Conservation (phyloP, 2,113 vertebrate species). For the Heterochromis multidens region DNA sequence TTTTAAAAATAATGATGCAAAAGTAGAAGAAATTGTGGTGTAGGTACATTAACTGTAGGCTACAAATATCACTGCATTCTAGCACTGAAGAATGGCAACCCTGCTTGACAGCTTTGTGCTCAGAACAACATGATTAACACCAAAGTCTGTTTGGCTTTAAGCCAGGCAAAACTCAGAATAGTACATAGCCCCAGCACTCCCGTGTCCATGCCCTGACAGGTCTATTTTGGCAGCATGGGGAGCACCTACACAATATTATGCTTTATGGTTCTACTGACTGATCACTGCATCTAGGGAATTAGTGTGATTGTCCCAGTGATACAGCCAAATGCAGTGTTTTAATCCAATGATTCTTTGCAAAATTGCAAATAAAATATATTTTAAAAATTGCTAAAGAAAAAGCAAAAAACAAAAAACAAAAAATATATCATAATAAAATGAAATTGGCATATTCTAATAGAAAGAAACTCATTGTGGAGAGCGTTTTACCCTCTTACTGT, state of each 20-base stretch:
- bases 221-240: neutral
- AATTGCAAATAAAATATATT: neutral
- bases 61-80: neutral
- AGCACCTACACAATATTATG: neutral
- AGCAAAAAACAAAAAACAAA: neutral
- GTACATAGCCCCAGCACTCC: neutral
- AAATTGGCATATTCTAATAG: neutral
- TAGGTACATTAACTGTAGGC: neutral
- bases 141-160: neutral
- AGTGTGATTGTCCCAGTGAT: neutral
- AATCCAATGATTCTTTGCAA: neutral
- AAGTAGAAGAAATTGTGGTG: neutral
- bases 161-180: neutral
- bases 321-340: neutral
- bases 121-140: neutral
- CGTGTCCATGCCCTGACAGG: neutral
- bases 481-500: neutral
- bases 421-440: neutral
- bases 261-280: neutral
- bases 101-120: neutral
- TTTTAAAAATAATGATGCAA: neutral
- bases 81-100: neutral
- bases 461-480: neutral
- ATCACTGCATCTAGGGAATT: neutral
- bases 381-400: neutral